phyloP scores from a whole-genome alignment of 2,113 vertebrate species.

The Pseudorhombus dupliciocellatus region DNA sequence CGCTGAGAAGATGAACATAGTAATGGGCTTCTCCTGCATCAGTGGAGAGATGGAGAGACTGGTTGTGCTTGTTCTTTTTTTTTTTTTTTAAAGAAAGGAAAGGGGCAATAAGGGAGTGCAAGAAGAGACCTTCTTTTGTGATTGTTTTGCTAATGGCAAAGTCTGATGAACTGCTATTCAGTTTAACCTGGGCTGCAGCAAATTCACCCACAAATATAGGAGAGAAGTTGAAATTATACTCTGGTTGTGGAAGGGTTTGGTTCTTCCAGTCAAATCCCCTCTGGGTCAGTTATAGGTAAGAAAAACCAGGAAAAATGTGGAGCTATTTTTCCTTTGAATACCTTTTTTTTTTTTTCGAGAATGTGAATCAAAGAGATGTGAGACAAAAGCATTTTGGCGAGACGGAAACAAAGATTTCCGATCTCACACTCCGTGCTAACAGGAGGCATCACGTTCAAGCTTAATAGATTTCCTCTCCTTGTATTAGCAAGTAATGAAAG shows the following conservation, averaged over 20 bases:
- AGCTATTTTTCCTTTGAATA: conserved; percentile 35
- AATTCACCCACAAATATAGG: not conserved
- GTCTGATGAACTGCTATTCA: conserved; percentile 11
- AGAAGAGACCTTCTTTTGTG: conserved; percentile 49
- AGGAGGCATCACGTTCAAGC: conserved; percentile 74
- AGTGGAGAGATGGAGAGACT: conserved; percentile 67
- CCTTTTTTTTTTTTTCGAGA: conserved; percentile 6
- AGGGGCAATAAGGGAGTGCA: conserved; percentile 51
- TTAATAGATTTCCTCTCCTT: conserved; percentile 72
- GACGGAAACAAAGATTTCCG: conserved; percentile 68
- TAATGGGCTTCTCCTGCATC: conserved; percentile 93
- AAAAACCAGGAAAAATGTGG: conserved; percentile 23
- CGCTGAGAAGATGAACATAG: conserved; percentile 97
- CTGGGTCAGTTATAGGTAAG: conserved; percentile 8
- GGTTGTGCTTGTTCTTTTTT: conserved; percentile 61
- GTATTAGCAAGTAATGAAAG: conserved; percentile 72
- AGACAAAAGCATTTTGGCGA: conserved; percentile 53
- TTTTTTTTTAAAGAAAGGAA: conserved; percentile 39
- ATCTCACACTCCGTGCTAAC: conserved; percentile 63
- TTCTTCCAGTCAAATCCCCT: conserved; percentile 11
- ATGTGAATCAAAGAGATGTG: conserved; percentile 46
- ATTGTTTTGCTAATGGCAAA: conserved; percentile 57
- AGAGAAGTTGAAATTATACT: not conserved
- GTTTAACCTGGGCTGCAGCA: not conserved
- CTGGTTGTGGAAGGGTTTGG: conserved; percentile 4